phyloP scores from a whole-genome alignment of 2,797 vertebrate genomes.

The Bovichtus diacanthus region DNA sequence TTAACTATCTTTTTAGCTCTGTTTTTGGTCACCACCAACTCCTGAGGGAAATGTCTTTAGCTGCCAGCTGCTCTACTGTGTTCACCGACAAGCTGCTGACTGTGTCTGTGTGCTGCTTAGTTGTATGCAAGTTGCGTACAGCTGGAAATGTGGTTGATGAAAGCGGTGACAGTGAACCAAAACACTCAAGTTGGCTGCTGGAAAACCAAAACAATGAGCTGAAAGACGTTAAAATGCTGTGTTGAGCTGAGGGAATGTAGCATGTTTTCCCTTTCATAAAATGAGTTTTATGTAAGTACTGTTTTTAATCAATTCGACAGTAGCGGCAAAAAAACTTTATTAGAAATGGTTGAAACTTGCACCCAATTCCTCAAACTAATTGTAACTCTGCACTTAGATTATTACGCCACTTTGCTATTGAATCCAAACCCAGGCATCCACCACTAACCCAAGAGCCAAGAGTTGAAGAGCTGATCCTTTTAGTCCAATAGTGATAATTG shows the following conservation, averaged over 20 bases:
- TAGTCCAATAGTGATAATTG: conserved; percentile 67
- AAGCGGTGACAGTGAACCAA: neutral
- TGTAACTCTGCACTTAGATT: conserved; percentile 28
- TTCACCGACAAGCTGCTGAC: neutral
- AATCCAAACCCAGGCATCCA: conserved; percentile 50
- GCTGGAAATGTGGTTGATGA: neutral
- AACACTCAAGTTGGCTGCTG: neutral
- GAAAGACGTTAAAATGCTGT: neutral
- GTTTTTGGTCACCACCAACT: conserved; percentile 5
- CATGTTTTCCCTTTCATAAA: conserved; percentile 17
- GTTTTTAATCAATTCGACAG: conserved; percentile 43
- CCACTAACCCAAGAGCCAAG: conserved; percentile 44
- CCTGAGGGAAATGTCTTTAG: neutral
- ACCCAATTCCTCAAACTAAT: conserved; percentile 23
- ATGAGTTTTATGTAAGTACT: conserved; percentile 30
- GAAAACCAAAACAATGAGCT: conserved; percentile 22
- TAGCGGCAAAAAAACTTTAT: conserved; percentile 28
- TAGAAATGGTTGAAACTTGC: conserved; percentile 38
- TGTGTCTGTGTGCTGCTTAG: neutral
- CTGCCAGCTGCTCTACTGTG: neutral
- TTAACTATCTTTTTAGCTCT: conserved; percentile 6
- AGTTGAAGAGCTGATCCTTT: conserved; percentile 53
- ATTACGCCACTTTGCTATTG: conserved; percentile 8
- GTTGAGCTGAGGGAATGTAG: neutral
- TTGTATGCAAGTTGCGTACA: neutral